Base-by-base conservation (phyloP, 2,888 invertebrate species). In the Noctua janthina region DNA sequence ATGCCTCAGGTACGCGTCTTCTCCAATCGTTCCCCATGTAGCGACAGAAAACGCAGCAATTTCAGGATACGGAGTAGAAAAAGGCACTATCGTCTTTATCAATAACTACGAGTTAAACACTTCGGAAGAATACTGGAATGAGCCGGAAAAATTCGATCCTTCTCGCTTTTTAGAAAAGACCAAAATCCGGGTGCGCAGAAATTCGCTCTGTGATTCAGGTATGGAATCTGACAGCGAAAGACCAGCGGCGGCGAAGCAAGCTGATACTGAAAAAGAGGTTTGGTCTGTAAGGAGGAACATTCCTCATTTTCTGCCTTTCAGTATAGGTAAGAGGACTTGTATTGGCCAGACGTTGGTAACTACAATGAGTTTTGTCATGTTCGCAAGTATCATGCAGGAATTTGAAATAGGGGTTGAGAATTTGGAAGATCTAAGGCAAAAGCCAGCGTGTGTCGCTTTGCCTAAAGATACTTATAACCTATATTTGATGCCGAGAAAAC, bases 1-100 rank as follows among this genome's bases (percentile, higher is more conserved):
- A 95, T 98, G 98, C 1, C 94, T 99, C 0, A 95, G 99, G 74
- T 98, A 98, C 76, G 98, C 98, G 0, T 98, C 99, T 0, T 99
- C 99, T 0, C 99, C 99, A 0, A 99, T 99, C 80, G 99, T 99
- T 0, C 99, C 99, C 0, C 99, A 99, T 92, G 99, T 99, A 0
- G 98, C 99, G 0, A 98, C 98, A 1, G 97, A 98, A 89, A 98
- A 98, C 90, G 98, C 98, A 0, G 96, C 97, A 1, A 97, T 99
- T 10, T 97, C 98, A 67, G 98, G 98, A 0, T 98, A 97, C 90
- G 97, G 97, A 0, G 97, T 99, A 0, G 97, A 98, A 73, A 98
- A 98, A 91, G 99, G 98, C 0, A 98, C 99, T 0, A 97, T 99
- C 76, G 97, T 99, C 0, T 98, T 99, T 91, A 98, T 99, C 46